phyloP scores from a whole-genome alignment of 1,140 invertebrate species.

The Cydia fagiglandana region DNA sequence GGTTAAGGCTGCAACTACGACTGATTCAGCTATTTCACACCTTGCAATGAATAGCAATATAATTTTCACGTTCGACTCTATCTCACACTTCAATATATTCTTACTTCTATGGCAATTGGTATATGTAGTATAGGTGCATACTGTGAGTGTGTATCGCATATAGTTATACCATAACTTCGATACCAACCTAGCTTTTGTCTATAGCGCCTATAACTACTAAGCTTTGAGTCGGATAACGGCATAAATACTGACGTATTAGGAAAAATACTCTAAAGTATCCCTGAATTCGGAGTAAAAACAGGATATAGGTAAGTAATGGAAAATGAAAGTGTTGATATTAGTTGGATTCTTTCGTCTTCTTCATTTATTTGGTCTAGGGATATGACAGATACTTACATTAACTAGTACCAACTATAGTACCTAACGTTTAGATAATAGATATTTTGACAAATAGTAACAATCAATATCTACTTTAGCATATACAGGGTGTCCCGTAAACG shows the following conservation, averaged over 20 bases:
- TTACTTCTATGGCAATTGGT: no score
- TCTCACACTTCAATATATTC: no score
- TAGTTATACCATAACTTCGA: no score
- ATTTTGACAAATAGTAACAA: neutral
- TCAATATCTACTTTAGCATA: neutral
- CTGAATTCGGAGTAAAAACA: neutral
- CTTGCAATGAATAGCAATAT: neutral
- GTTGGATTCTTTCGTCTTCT: neutral
- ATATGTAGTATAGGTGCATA: no score
- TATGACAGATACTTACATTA: neutral
- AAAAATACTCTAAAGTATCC: no score
- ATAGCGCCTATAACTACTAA: no score
- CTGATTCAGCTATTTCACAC: neutral
- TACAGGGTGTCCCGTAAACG: neutral
- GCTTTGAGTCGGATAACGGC: no score
- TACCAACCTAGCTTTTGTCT: no score
- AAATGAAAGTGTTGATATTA: neutral
- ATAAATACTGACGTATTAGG: no score
- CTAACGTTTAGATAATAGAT: neutral
- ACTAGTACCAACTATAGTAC: no score
- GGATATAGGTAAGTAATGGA: neutral
- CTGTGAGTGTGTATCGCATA: no score
- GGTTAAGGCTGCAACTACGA: neutral
- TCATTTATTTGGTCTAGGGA: neutral
- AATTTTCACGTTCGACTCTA: no score